Percentiles rank a stretch among this genome's conserved stretches.
Conservation (phyloP, 2,797 vertebrate genomes). For the Propithecus deckenii region DNA sequence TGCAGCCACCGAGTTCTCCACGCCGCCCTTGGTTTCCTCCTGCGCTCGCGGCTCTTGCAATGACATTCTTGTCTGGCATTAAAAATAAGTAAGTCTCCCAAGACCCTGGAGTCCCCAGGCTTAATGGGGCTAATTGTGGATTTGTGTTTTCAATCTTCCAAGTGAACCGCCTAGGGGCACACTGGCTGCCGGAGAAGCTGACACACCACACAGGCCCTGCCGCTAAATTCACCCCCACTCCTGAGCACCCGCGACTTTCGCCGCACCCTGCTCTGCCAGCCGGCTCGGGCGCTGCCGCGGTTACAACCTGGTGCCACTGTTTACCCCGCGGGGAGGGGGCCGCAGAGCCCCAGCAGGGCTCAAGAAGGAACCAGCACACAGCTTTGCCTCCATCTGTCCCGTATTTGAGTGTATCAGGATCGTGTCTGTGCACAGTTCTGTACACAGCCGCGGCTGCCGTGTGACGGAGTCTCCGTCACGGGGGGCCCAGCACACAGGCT, state of each 20-base stretch:
- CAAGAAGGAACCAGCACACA: not conserved
- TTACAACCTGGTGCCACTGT: constrained; percentile 73
- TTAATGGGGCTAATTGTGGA: not conserved
- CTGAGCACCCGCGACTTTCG: not conserved
- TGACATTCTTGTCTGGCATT: not conserved
- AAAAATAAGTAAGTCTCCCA: not conserved
- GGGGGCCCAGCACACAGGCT: accelerated
- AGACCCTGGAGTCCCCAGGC: not conserved
- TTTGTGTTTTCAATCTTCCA: not conserved
- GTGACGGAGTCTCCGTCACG: no score
- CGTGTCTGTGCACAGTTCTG: not conserved
- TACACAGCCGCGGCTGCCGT: not conserved
- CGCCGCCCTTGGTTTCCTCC: constrained; percentile 66
- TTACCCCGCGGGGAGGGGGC: constrained; percentile 32
- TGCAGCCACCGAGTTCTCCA: not conserved
- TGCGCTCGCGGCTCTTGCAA: not conserved
- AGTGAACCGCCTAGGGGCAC: not conserved
- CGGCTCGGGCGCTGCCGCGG: constrained; percentile 63
- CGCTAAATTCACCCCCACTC: accelerated
- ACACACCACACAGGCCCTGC: accelerated
- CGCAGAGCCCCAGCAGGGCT: not conserved
- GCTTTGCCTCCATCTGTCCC: not conserved
- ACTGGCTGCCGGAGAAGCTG: not conserved
- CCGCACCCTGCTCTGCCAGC: constrained; percentile 70
- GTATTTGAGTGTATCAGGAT: not conserved